Evolutionary conservation across 2,113 vertebrate species (phyloP).

Genomic region (Hippoglossus stenolepis): DNA sequence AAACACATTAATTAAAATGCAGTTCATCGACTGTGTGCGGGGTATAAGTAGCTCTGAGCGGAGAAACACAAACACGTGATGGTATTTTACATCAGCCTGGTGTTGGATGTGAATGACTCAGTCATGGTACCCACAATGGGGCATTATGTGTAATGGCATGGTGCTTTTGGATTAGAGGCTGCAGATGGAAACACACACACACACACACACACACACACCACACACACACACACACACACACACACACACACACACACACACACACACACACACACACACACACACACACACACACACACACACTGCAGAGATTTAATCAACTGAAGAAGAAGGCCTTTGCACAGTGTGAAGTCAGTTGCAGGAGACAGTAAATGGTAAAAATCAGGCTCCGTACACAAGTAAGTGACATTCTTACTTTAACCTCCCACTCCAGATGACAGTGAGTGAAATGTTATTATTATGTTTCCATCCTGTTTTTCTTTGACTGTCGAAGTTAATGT

Average conservation of each 20-base stretch:
- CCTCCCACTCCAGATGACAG: background rate
- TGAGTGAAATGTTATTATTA: background rate
- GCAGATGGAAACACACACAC: slow-evolving; percentile 33
- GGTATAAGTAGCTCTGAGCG: background rate
- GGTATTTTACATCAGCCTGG: slow-evolving; percentile 13
- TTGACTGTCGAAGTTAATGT: background rate
- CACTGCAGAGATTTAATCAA: slow-evolving; percentile 28
- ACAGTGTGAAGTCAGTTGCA: slow-evolving; percentile 18
- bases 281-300: background rate
- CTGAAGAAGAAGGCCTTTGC: slow-evolving; percentile 14
- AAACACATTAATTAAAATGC: slow-evolving; percentile 26
- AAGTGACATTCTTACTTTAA: slow-evolving; percentile 1
- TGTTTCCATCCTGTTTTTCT: background rate
- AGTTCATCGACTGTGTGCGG: background rate
- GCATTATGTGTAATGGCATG: slow-evolving; percentile 16
- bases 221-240: background rate
- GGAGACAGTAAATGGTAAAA: slow-evolving; percentile 7
- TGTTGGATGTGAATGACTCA: slow-evolving; percentile 23
- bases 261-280: background rate
- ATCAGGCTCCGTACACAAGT: background rate
- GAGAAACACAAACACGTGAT: background rate
- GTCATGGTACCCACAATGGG: slow-evolving; percentile 23
- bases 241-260: background rate
- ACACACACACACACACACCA: too few relatives aligned
- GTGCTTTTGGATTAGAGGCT: slow-evolving; percentile 31